Conservation (phyloP, 2,888 invertebrate species). For the Hyppa rectilinea region DNA sequence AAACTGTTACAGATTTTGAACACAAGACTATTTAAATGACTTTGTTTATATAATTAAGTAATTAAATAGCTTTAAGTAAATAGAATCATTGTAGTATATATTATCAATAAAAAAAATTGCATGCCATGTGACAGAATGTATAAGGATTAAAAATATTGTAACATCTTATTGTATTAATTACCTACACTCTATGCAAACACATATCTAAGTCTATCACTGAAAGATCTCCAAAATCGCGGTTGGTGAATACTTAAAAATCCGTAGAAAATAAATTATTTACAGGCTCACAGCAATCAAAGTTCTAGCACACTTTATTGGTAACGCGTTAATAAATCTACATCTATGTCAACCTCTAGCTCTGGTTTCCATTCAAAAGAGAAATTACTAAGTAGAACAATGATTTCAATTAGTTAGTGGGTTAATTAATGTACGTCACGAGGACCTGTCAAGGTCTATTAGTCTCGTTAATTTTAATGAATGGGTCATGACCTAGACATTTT, state of each 20-base stretch:
- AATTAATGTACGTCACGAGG: conserved; percentile 54
- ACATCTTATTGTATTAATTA: no score
- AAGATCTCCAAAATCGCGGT: background rate
- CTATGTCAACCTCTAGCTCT: conserved; percentile 24
- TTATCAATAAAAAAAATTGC: no score
- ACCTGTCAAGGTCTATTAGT: conserved; percentile 36
- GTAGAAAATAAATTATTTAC: conserved; percentile 24
- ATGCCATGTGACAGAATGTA: no score
- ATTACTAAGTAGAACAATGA: conserved; percentile 50
- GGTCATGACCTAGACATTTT: conserved; percentile 38
- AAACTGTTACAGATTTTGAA: no score
- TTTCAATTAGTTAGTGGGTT: conserved; percentile 42
- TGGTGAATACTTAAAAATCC: conserved; percentile 15
- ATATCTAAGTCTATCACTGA: no score
- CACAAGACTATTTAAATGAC: no score
- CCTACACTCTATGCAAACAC: no score
- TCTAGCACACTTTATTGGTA: background rate
- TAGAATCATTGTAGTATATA: no score
- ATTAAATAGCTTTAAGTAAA: no score
- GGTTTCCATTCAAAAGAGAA: conserved; percentile 42
- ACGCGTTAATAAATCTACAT: conserved; percentile 37
- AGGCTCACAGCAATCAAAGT: background rate
- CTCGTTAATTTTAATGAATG: conserved; percentile 24
- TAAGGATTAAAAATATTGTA: no score
- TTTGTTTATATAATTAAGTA: no score